Evolutionary conservation across 2,113 vertebrate genomes (phyloP).

Genomic region (Pleuronectes platessa): DNA sequence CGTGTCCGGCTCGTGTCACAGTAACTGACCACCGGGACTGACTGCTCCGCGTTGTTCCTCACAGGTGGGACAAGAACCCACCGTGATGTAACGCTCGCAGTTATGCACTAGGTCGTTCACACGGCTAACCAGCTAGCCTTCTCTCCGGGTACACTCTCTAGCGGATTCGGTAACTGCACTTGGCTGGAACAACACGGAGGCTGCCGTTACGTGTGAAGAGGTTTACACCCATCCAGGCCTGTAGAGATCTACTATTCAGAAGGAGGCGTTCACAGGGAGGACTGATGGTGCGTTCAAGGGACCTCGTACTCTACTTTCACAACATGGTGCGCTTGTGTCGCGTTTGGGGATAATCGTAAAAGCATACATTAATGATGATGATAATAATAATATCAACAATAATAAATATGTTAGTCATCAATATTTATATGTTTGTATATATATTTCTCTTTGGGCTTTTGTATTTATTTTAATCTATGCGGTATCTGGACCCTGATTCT

Average conservation of each 20-base stretch:
- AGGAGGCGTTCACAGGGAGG: neutral
- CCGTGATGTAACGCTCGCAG: constrained; percentile 72
- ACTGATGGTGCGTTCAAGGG: constrained; percentile 42
- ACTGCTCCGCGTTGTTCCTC: constrained; percentile 6
- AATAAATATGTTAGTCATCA: too few relatives aligned
- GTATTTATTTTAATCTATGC: too few relatives aligned
- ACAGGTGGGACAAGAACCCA: constrained; percentile 58
- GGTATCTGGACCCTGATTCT: too few relatives aligned
- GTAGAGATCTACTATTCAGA: constrained; percentile 41
- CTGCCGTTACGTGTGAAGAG: neutral
- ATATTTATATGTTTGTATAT: too few relatives aligned
- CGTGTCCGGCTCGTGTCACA: constrained; percentile 31
- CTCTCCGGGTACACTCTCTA: neutral
- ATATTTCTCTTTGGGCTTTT: too few relatives aligned
- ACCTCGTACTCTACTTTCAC: neutral
- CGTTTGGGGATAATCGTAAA: constrained; percentile 18
- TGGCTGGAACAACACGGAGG: constrained; percentile 33
- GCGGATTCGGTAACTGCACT: neutral
- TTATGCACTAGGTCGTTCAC: constrained; percentile 61
- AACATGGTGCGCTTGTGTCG: neutral
- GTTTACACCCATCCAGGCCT: constrained; percentile 13
- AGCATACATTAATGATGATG: too few relatives aligned
- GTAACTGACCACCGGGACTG: too few relatives aligned
- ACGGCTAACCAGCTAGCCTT: constrained; percentile 33
- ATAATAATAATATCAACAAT: too few relatives aligned